Evolutionary conservation across 2,113 vertebrate species (phyloP).

Genomic region (Malurus alboscapulatus): DNA sequence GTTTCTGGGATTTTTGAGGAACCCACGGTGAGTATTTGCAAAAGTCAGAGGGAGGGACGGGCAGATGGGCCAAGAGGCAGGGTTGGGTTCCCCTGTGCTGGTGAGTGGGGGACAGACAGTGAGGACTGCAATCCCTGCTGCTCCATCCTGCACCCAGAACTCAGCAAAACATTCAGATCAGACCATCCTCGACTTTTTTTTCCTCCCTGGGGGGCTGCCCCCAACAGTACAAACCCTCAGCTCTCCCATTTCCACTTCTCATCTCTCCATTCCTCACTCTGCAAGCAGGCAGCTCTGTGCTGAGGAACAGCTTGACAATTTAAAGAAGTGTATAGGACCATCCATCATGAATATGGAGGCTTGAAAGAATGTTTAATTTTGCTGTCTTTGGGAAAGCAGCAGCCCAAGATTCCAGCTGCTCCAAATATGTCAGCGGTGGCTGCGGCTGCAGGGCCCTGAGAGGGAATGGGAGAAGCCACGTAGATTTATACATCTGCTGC

Average conservation of each 20-base stretch:
- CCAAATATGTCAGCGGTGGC: background rate
- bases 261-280: background rate
- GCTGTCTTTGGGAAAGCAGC: background rate
- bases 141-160: background rate
- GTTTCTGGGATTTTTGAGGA: background rate
- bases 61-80: background rate
- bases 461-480: fast-evolving
- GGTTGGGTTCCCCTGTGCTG: background rate
- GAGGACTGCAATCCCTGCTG: background rate
- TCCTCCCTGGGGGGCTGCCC: background rate
- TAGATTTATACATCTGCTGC: background rate
- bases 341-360: background rate
- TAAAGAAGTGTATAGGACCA: background rate
- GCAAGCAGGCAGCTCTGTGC: background rate
- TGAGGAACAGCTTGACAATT: background rate
- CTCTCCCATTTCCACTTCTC: background rate
- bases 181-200: background rate
- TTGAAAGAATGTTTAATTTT: constrained; percentile 18
- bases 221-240: background rate
- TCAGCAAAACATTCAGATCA: background rate
- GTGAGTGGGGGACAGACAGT: background rate
- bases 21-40: fast-evolving
- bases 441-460: background rate
- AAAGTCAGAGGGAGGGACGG: background rate
- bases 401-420: constrained; percentile 23